These are phyloP conservation scores for Oceanites oceanicus DNA, from an alignment of 2,113 vertebrate genomes.

Conservation along the genomic window DNA sequence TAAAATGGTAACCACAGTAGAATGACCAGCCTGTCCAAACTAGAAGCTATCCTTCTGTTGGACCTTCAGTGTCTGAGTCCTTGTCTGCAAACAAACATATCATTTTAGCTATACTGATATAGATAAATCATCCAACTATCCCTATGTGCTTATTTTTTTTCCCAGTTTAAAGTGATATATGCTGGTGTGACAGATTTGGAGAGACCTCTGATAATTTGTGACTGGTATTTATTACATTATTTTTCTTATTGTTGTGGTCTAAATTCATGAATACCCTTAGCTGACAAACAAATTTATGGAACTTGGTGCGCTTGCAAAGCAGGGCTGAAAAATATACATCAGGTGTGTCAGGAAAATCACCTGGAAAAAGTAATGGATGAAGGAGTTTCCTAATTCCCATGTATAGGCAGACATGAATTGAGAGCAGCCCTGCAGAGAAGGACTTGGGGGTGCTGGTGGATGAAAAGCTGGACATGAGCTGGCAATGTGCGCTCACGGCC, in stretches of 20 bases:
- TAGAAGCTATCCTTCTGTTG: neutral
- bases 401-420: neutral
- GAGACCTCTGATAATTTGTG: neutral
- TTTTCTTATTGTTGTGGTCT: neutral
- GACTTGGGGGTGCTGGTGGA: too few relatives aligned
- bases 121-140: neutral
- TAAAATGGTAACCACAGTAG: neutral
- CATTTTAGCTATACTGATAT: neutral
- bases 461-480: neutral
- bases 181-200: neutral
- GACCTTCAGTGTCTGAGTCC: neutral
- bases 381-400: neutral
- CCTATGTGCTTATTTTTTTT: neutral
- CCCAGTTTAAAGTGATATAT: neutral
- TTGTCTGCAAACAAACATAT: neutral
- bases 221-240: neutral
- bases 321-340: neutral
- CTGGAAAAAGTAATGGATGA: neutral
- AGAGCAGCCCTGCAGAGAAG: neutral
- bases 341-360: neutral
- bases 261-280: neutral
- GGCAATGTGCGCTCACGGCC: fast-evolving
- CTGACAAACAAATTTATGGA: neutral
- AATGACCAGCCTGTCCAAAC: neutral
- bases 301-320: neutral